Percentiles rank a stretch among this genome's conserved stretches.
Evolutionary conservation across 2,888 invertebrate genomes (phyloP).

Genomic region (Eretmocerus hayati): DNA sequence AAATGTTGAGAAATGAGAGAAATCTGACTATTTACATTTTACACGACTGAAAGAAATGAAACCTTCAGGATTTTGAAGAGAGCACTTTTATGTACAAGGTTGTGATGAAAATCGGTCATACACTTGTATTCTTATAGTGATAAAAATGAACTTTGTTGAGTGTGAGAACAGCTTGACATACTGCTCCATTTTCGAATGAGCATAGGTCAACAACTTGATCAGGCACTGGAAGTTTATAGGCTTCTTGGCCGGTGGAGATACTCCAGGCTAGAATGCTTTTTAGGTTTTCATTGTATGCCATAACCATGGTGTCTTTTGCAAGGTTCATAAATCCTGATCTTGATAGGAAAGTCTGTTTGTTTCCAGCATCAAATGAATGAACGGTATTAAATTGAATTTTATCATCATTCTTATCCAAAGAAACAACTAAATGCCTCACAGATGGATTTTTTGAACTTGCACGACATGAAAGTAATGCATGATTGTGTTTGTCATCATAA

Average conservation of each 20-base stretch:
- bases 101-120: too few relatives aligned
- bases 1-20: too few relatives aligned
- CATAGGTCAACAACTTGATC: conserved; percentile 65
- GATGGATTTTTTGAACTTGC: conserved; percentile 54
- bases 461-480: conserved; percentile 65
- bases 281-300: conserved; percentile 70
- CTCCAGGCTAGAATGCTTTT: conserved; percentile 61
- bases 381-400: conserved; percentile 53
- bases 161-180: conserved; percentile 55
- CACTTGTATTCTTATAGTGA: too few relatives aligned
- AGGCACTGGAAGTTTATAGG: conserved; percentile 54
- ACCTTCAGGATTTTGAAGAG: too few relatives aligned
- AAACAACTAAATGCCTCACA: conserved; percentile 48
- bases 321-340: conserved; percentile 56
- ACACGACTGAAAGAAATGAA: too few relatives aligned
- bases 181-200: conserved; percentile 50
- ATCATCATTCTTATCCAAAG: conserved; percentile 46
- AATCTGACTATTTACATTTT: too few relatives aligned
- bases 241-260: conserved; percentile 50
- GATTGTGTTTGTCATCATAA: conserved; percentile 59
- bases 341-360: conserved; percentile 60
- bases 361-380: conserved; percentile 62
- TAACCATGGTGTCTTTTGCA: conserved; percentile 57
- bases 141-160: conserved; percentile 62
- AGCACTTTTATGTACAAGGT: too few relatives aligned